These are phyloP conservation scores for Philereme transversata DNA, from an alignment of 2,888 invertebrate species.

Conservation along the genomic window DNA sequence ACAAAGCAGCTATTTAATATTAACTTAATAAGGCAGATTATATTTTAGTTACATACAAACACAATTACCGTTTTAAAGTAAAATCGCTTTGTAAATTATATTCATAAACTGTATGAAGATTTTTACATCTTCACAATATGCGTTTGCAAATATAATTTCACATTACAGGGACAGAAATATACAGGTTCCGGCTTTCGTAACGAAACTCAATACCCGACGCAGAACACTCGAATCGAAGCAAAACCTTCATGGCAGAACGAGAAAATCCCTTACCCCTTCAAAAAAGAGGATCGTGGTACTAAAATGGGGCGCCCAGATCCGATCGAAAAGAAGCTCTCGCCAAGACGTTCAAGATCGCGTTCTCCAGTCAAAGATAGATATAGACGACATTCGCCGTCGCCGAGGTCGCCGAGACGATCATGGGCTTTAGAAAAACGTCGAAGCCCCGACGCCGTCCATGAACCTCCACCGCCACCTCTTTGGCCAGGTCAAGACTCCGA, in stretches of 20 bases:
- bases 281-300: conserved; percentile 47
- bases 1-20: too few relatives aligned
- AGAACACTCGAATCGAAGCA: conserved; percentile 43
- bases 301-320: conserved; percentile 40
- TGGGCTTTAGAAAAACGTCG: conserved; percentile 73
- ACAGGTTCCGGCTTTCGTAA: conserved; percentile 66
- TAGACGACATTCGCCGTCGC: conserved; percentile 65
- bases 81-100: too few relatives aligned
- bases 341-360: conserved; percentile 61
- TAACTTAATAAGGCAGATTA: too few relatives aligned
- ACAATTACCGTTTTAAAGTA: too few relatives aligned
- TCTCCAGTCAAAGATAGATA: conserved; percentile 65
- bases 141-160: conserved; percentile 67
- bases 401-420: conserved; percentile 65
- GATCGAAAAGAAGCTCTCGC: conserved; percentile 41
- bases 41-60: too few relatives aligned
- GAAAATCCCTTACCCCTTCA: conserved; percentile 30
- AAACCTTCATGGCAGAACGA: conserved; percentile 54
- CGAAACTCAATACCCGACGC: conserved; percentile 54
- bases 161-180: conserved; percentile 78
- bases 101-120: not conserved
- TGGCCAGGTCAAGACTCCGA: conserved; percentile 62
- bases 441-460: conserved; percentile 55
- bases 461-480: conserved; percentile 67
- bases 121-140: conserved; percentile 18